A percentile compares a stretch with the other conserved stretches of the same genome.
Conservation (phyloP, 2,113 vertebrate genomes). For the Clarias gariepinus region DNA sequence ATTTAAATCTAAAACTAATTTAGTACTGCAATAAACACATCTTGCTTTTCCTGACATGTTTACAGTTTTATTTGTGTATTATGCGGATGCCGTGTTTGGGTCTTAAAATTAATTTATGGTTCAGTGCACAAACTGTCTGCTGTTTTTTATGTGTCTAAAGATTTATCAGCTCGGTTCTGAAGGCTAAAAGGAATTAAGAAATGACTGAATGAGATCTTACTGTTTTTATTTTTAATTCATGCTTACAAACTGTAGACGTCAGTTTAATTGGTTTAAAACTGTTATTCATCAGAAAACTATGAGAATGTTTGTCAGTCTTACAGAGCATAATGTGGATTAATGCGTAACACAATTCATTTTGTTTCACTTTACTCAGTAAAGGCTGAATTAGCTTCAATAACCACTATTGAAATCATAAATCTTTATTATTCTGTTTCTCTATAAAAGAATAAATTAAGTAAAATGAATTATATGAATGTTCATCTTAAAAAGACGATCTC, state of each 20-base stretch:
- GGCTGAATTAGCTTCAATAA: constrained; percentile 3
- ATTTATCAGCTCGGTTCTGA: background rate
- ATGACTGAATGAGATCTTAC: background rate
- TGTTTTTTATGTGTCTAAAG: background rate
- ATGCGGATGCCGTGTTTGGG: background rate
- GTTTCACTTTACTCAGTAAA: background rate
- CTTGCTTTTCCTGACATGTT: background rate
- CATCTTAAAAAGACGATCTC: background rate
- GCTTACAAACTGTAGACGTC: background rate
- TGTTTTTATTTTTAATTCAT: constrained; percentile 11
- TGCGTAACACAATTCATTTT: constrained; percentile 9
- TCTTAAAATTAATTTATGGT: background rate
- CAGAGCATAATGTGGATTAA: constrained; percentile 1
- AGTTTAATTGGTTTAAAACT: background rate
- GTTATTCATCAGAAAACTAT: background rate
- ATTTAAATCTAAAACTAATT: background rate
- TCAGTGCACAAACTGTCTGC: background rate
- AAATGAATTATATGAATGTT: background rate
- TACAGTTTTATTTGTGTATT: background rate
- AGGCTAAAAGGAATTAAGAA: background rate
- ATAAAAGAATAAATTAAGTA: background rate
- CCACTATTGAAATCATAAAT: constrained; percentile 12
- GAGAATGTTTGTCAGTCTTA: constrained; percentile 3
- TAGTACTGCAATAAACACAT: background rate
- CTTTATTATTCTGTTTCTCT: background rate